Evolutionary conservation across 2,797 vertebrate genomes (phyloP), one percentile per base, ranked within the genome.

Genomic region (Nyctibius grandis): DNA sequence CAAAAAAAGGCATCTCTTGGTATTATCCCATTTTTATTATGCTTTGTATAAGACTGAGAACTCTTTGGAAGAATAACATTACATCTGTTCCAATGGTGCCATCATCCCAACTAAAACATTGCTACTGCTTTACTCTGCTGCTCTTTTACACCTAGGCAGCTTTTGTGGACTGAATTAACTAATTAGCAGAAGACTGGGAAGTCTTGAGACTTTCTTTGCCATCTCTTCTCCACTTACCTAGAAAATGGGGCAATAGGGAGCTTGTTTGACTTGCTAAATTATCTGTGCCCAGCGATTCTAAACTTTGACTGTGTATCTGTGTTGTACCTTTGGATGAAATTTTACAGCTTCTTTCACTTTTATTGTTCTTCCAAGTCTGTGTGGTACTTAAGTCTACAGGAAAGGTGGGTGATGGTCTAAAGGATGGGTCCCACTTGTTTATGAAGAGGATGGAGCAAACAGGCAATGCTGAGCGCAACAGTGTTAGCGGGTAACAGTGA

Each of bases 401-500:
- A 85, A 57, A 60, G 47, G 51, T 29, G 73, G 75, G 23, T 1
- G 13, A 8, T 36, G 51, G 60, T 47, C 23, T 40, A 16, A 28
- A 69, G 15, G 34, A 7, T 57, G 47, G 6, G 17, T 65, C 33
- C 57, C 12, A 7, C 25, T 59, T 54, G 25, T 44, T 70, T 64
- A 9, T 47, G 47, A 36, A n/a, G 54, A 26, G 47, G 8, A 28
- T 4, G 36, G 33, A 61, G 42, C 19, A 38, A 22, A 13, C 6
- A 40, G 29, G 25, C 12, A 19, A 7, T 6, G 14, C 2, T 4
- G 38, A 21, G 42, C 10, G n/a, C 12, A 33, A 4, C 2, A 2
- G 31, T 21, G 38, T 47, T 63, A 19, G 2, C 36, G 25, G 59
- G 53, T 63, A 47, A 17, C 17, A 9, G 13, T 7, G 29, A 45